Evolutionary conservation across 2,888 invertebrate genomes (phyloP).

Genomic region (Mesorhabditis spiculigera): DNA sequence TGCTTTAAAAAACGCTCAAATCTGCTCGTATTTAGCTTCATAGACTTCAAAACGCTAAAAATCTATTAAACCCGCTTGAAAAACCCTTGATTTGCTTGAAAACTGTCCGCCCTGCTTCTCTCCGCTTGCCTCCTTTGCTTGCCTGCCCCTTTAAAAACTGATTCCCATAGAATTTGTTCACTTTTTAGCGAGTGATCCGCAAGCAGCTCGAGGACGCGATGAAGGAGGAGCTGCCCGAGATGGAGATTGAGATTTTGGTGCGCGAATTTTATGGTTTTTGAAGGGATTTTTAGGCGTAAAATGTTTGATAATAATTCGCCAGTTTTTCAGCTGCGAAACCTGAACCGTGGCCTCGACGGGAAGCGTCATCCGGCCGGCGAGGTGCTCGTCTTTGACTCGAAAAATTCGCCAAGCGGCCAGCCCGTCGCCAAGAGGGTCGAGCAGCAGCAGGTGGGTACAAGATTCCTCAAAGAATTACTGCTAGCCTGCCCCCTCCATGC

Average conservation of each 20-base stretch:
- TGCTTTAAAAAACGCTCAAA: too few relatives aligned
- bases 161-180: not conserved
- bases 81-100: too few relatives aligned
- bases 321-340: not conserved
- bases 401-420: not conserved
- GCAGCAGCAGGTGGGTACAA: conserved; percentile 2
- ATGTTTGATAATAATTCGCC: not conserved
- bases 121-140: too few relatives aligned
- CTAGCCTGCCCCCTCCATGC: too few relatives aligned
- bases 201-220: not conserved
- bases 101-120: too few relatives aligned
- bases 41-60: too few relatives aligned
- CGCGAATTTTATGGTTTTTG: not conserved
- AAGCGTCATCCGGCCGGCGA: not conserved
- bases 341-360: not conserved
- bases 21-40: too few relatives aligned
- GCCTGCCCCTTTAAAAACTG: too few relatives aligned
- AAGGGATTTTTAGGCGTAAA: too few relatives aligned
- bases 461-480: not conserved
- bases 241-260: conserved; percentile 4
- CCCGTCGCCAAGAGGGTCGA: not conserved
- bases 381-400: not conserved
- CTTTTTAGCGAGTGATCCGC: not conserved
- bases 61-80: too few relatives aligned
- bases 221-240: not conserved